These are phyloP conservation scores for Clistopyga incitator DNA, from an alignment of 2,888 invertebrate genomes.

Conservation along the genomic window DNA sequence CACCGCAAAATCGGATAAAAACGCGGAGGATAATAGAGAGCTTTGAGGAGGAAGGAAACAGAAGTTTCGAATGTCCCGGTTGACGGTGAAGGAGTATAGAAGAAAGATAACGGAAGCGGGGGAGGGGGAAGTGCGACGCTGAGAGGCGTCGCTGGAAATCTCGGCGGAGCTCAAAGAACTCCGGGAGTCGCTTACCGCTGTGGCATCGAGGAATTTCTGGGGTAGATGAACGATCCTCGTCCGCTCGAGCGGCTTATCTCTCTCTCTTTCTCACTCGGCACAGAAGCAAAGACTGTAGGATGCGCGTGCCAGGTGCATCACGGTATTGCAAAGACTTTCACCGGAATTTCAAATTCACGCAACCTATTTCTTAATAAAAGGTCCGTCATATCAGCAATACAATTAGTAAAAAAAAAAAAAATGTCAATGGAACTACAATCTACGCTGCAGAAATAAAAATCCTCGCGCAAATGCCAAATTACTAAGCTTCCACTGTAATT, in stretches of 20 bases:
- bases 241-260: constrained; percentile 54
- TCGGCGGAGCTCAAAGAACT: constrained; percentile 48
- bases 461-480: no score
- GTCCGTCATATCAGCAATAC: constrained; percentile 29
- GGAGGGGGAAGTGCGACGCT: constrained; percentile 17
- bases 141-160: constrained; percentile 51
- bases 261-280: constrained; percentile 40
- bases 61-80: constrained; percentile 31
- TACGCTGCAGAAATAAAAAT: no score
- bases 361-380: constrained; percentile 34
- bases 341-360: constrained; percentile 55
- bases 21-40: not conserved
- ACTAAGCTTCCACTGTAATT: no score
- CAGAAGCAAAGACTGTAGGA: not conserved
- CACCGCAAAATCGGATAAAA: constrained; percentile 5
- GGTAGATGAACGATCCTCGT: constrained; percentile 69
- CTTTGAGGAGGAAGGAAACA: not conserved
- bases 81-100: constrained; percentile 2
- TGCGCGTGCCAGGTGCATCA: constrained; percentile 69
- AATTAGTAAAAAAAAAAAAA: no score
- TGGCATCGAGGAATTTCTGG: constrained; percentile 70
- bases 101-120: constrained; percentile 12
- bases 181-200: constrained; percentile 34
- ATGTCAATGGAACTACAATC: no score
- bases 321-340: constrained; percentile 54